Conservation (phyloP, 1,140 invertebrate genomes). For the Lordiphosa collinella region DNA sequence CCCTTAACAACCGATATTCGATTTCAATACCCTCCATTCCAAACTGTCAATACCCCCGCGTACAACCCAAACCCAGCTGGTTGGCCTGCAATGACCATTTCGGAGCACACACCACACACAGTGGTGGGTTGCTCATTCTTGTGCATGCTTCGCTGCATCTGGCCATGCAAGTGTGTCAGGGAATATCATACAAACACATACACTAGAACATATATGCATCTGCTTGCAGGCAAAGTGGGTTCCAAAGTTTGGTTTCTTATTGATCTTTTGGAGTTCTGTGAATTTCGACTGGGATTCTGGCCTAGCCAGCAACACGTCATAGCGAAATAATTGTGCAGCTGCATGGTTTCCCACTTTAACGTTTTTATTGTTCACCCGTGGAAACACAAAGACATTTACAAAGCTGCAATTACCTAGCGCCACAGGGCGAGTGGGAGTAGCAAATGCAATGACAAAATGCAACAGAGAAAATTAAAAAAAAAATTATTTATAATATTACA, state of each 20-base stretch:
- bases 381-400: constrained; percentile 4
- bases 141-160: too few relatives aligned
- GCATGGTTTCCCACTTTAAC: constrained; percentile 10
- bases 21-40: constrained; percentile 22
- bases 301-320: constrained; percentile 1
- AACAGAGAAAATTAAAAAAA: too few relatives aligned
- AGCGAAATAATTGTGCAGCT: background rate
- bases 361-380: constrained; percentile 8
- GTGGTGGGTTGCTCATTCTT: constrained; percentile 23
- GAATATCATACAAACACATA: background rate
- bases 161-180: too few relatives aligned
- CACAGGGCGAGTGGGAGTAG: background rate
- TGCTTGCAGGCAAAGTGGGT: too few relatives aligned
- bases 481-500: too few relatives aligned
- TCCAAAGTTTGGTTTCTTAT: too few relatives aligned
- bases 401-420: constrained; percentile 1
- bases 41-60: constrained; percentile 17
- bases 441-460: background rate
- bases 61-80: constrained; percentile 26
- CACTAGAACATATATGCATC: too few relatives aligned
- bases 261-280: background rate
- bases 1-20: constrained; percentile 67
- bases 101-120: constrained; percentile 5
- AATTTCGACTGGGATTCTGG: background rate
- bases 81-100: background rate